Base-by-base conservation (phyloP, 30 jellyfish, hydroid and myxozoan species). In the Turritopsis dohrnii region DNA sequence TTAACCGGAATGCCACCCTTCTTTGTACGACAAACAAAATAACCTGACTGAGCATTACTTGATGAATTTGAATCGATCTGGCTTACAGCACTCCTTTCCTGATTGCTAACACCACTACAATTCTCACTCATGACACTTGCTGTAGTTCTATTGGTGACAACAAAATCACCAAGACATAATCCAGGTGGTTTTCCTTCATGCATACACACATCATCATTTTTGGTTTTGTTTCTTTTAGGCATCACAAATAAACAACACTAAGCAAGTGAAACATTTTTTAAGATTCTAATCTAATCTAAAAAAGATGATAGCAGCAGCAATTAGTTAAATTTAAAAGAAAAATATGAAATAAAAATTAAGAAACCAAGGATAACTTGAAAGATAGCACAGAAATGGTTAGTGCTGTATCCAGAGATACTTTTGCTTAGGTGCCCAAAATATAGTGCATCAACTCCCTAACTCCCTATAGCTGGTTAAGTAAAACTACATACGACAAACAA, bases 1-100 rank as follows among this genome's bases (percentile, higher is more conserved):
- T 80, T 77, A 60, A 91, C 79, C 7, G 97, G 97, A 60, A 65
- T 75, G 1, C 97, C 97, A 16, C 96, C 96, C 76, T 91, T 91
- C 71, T 91, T 91, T 52, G 97, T 91, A 25, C 96, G 81, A 20
- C 87, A 31, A 26, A 80, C 87, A 80, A 16, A 80, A 28, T 29
- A 77, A 4, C 0, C 28, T n/a, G 30, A 69, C 77, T 69, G 77
- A 26, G 9, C 30, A 69, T 22, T 13, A 41, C 60, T 41, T 41
- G 60, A 13, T 41, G 5, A 3, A 41, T 13, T 41, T 41, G 60
- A 41, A 41, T 41, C 60, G 5, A 31, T 30, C 52, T 19, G 7
- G 31, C 23, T 31, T 72, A 1, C 81, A 72, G 7, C 31, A 26
- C 22, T 20, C 1, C n/a, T 72, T 5, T 41, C 60, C 60, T 41